Percentiles rank a stretch among this genome's conserved stretches.
Evolutionary conservation across 2,797 vertebrate species (phyloP).

Genomic region (Danio tinwini): DNA sequence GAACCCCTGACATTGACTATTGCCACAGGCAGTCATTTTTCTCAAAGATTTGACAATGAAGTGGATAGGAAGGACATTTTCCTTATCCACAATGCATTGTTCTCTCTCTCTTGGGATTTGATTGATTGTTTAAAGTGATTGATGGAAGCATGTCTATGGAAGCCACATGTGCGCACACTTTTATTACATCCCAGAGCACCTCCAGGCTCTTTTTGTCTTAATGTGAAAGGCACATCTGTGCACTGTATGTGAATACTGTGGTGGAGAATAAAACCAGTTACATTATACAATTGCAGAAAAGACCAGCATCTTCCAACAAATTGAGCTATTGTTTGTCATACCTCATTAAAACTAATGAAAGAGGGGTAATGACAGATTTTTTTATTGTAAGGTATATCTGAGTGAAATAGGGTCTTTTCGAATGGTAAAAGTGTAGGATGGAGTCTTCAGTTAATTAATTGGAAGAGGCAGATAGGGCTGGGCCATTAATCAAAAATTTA

Average conservation of each 20-base stretch:
- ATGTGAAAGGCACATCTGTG: slow-evolving; percentile 3
- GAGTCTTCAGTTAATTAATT: background rate
- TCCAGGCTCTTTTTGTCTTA: slow-evolving; percentile 15
- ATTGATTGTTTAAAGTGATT: slow-evolving; percentile 55
- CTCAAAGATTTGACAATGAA: slow-evolving; percentile 46
- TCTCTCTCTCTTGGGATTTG: slow-evolving; percentile 42
- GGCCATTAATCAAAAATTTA: no score
- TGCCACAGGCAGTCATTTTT: slow-evolving; percentile 56
- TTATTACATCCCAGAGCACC: slow-evolving; percentile 20
- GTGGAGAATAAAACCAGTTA: background rate
- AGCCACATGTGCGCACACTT: background rate
- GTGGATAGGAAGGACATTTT: slow-evolving; percentile 58
- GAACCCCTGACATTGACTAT: slow-evolving; percentile 40
- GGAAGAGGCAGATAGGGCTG: background rate
- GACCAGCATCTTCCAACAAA: background rate
- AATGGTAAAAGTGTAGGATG: background rate
- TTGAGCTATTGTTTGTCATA: background rate
- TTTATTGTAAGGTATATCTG: background rate
- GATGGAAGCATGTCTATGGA: slow-evolving; percentile 42
- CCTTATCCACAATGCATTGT: slow-evolving; percentile 57
- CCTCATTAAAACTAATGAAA: background rate
- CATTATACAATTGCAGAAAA: background rate
- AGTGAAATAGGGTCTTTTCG: background rate
- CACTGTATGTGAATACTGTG: slow-evolving; percentile 7
- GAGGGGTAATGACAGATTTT: background rate